Percentiles rank a stretch among this genome's conserved stretches.
Evolutionary conservation across 2,888 invertebrate genomes (phyloP).

Genomic region (Nephrotoma guestfalica): DNA sequence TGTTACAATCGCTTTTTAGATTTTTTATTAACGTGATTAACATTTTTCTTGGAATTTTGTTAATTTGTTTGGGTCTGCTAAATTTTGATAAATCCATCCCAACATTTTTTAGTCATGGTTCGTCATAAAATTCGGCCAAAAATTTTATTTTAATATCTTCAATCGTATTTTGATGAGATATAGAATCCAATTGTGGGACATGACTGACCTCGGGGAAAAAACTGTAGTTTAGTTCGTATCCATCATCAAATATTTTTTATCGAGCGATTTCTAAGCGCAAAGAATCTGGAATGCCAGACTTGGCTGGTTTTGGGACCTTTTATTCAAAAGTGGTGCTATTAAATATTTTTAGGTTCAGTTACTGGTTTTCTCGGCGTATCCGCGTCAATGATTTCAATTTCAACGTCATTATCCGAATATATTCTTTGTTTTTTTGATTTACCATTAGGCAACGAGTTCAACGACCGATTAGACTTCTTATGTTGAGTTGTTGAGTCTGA

Average conservation of each 20-base stretch:
- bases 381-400: conserved; percentile 17
- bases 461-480: background rate
- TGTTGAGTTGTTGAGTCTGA: background rate
- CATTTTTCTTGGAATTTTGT: background rate
- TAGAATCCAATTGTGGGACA: conserved; percentile 37
- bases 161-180: background rate
- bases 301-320: conserved; percentile 38
- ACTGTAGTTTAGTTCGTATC: conserved; percentile 16
- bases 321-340: conserved; percentile 57
- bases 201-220: conserved; percentile 50
- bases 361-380: conserved; percentile 14
- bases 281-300: conserved; percentile 54
- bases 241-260: conserved; percentile 32
- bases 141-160: background rate
- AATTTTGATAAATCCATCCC: background rate
- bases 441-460: background rate
- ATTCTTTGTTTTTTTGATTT: background rate
- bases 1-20: conserved; percentile 41
- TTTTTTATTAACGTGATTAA: conserved; percentile 21
- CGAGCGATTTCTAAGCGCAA: conserved; percentile 40
- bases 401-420: conserved; percentile 18
- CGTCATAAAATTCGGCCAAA: background rate
- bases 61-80: background rate
- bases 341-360: conserved; percentile 26
- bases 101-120: background rate